Conservation (phyloP, 2,888 invertebrate species). For the Aradus depressus region DNA sequence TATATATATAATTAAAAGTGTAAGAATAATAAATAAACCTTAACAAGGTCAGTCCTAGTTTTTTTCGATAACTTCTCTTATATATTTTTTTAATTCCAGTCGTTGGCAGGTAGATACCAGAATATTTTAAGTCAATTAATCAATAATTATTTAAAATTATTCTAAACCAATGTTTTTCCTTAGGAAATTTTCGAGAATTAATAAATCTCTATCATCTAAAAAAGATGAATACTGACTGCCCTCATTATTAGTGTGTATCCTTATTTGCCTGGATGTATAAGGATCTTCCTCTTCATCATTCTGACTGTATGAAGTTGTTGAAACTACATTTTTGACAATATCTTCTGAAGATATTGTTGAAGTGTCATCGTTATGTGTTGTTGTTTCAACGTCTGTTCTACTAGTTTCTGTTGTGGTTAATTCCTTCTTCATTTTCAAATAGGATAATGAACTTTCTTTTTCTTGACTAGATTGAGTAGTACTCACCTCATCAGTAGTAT, state of each 20-base stretch:
- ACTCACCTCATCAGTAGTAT: no score
- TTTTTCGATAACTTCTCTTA: neutral
- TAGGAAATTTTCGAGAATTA: conserved; percentile 11
- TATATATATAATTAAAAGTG: conserved; percentile 5
- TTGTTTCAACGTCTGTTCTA: no score
- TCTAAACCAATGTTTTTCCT: conserved; percentile 8
- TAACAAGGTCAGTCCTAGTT: neutral
- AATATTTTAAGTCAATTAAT: neutral
- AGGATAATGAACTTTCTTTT: no score
- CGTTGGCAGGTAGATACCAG: neutral
- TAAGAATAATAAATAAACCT: neutral
- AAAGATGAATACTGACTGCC: conserved; percentile 3
- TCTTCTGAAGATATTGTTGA: neutral
- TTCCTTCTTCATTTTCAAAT: no score
- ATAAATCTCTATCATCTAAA: conserved; percentile 8
- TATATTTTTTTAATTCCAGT: neutral
- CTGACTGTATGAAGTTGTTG: neutral
- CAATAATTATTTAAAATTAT: neutral
- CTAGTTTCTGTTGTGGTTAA: no score
- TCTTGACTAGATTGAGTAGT: no score
- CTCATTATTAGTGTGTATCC: conserved; percentile 8
- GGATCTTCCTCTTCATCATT: conserved; percentile 3
- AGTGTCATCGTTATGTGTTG: neutral
- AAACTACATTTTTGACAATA: neutral
- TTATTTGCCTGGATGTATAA: conserved; percentile 10